Percentiles rank a stretch among this genome's conserved stretches.
phyloP scores from a whole-genome alignment of 2,113 vertebrate genomes.

The Microcebus murinus region DNA sequence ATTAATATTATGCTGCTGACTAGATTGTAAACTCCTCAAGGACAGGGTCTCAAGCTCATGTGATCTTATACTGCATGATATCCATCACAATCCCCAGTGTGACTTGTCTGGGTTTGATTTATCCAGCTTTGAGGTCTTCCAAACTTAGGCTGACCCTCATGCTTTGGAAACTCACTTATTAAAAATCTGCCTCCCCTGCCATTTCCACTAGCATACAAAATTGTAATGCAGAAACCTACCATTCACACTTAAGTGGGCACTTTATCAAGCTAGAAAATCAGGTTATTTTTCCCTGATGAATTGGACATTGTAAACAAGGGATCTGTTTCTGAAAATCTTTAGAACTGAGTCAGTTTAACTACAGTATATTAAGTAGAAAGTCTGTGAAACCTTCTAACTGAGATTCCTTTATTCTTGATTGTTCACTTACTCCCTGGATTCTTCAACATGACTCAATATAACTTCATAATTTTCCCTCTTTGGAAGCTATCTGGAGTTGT shows the following conservation, averaged over 20 bases:
- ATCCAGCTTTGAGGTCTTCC: not conserved
- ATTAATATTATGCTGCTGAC: not conserved
- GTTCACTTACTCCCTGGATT: not conserved
- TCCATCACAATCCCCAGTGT: not conserved
- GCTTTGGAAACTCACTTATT: not conserved
- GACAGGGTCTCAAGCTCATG: not conserved
- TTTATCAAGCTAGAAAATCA: not conserved
- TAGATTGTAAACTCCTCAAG: not conserved
- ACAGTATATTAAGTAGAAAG: not conserved
- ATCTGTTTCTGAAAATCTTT: not conserved
- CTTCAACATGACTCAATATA: not conserved
- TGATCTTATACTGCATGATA: not conserved
- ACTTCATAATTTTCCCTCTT: not conserved
- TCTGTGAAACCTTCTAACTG: not conserved
- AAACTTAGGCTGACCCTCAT: not conserved
- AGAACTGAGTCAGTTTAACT: not conserved
- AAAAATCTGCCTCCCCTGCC: not conserved
- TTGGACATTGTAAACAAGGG: not conserved
- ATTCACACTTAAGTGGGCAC: not conserved
- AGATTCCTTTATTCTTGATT: not conserved
- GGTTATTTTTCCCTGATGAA: not conserved
- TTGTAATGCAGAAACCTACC: not conserved
- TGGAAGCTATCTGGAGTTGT: not conserved
- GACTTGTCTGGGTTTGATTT: not conserved
- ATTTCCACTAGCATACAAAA: not conserved